Percentiles rank a stretch among this genome's conserved stretches.
phyloP scores from a whole-genome alignment of 2,797 vertebrate species.

The Podargus strigoides region DNA sequence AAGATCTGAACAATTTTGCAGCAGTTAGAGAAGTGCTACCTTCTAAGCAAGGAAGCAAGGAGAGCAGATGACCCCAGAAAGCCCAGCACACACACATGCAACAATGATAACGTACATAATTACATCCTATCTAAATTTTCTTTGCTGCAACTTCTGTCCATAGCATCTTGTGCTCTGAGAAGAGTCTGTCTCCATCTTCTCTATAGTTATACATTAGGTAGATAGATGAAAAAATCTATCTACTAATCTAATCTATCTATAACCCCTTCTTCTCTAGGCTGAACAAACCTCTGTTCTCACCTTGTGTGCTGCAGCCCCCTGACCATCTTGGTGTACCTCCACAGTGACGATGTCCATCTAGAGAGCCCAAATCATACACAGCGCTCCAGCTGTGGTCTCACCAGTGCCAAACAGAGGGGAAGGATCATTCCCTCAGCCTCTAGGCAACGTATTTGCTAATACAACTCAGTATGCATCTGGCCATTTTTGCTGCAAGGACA shows the following conservation, averaged over 20 bases:
- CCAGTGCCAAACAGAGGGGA: rapidly evolving
- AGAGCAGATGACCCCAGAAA: not conserved
- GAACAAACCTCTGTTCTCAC: not conserved
- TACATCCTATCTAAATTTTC: not conserved
- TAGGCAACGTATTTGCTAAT: not conserved
- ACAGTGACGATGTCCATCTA: rapidly evolving
- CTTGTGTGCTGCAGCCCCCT: not conserved
- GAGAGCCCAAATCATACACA: not conserved
- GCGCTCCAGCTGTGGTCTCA: not conserved
- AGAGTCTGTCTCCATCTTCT: not conserved
- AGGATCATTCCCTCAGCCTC: not conserved
- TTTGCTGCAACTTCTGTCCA: not conserved
- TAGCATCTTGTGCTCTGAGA: not conserved
- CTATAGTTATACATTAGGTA: not conserved
- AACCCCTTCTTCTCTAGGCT: not conserved
- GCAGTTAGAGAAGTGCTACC: not conserved
- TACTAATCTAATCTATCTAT: too few species aligned
- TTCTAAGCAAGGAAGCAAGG: not conserved
- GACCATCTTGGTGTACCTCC: not conserved
- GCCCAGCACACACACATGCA: rapidly evolving
- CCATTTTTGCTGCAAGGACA: not conserved
- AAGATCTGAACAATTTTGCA: not conserved
- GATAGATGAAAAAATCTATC: not conserved
- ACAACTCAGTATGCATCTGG: not conserved
- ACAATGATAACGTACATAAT: not conserved